phyloP scores from a whole-genome alignment of 2,888 invertebrate genomes.

The Craniophora ligustri region DNA sequence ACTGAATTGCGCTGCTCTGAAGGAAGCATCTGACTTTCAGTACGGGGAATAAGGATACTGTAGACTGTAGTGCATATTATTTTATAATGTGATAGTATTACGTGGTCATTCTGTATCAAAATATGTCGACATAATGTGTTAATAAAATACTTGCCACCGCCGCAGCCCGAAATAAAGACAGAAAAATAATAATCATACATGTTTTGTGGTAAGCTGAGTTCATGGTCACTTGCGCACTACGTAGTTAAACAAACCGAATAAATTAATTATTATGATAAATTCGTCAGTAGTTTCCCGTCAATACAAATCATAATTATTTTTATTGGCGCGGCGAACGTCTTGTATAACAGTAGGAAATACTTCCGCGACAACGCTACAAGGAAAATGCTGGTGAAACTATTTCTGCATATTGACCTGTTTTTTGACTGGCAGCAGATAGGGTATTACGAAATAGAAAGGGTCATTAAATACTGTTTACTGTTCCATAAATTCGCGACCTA shows the following conservation, averaged over 20 bases:
- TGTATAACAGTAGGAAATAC: conserved; percentile 35
- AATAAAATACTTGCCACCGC: no score
- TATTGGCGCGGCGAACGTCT: conserved; percentile 3
- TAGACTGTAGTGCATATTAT: no score
- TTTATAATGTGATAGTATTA: no score
- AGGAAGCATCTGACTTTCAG: no score
- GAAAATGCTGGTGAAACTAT: conserved; percentile 47
- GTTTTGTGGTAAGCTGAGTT: conserved; percentile 23
- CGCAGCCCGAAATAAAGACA: conserved; percentile 2
- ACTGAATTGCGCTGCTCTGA: no score
- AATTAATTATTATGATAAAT: conserved; percentile 38
- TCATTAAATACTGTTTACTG: conserved; percentile 42
- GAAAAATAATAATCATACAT: no score
- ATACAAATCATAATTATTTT: not conserved
- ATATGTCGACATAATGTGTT: no score
- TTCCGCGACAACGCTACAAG: conserved; percentile 9
- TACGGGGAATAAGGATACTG: no score
- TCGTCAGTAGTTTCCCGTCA: not conserved
- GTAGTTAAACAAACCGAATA: conserved; percentile 14
- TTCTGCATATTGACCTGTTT: conserved; percentile 47
- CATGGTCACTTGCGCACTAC: conserved; percentile 37
- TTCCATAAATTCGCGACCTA: conserved; percentile 14
- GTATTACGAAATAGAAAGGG: conserved; percentile 41
- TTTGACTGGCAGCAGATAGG: conserved; percentile 19
- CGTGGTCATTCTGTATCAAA: no score